Base-by-base conservation (phyloP, 2,113 vertebrate species). In the Paedocypris sp. region DNA sequence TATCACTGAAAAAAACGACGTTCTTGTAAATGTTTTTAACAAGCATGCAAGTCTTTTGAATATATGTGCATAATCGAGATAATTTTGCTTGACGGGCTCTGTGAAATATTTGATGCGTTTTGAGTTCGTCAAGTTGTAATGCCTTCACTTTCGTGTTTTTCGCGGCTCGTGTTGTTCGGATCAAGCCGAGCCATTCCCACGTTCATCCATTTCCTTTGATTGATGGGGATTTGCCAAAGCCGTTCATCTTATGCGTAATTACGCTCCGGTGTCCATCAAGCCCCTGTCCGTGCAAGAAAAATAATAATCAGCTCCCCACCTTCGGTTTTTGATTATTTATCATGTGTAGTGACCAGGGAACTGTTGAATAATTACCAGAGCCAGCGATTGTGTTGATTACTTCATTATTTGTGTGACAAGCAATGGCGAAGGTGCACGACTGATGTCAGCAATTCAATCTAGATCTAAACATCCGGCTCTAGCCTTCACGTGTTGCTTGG, bases 311-410 rank as follows among this genome's bases (percentile, higher is more conserved):
- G 22, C 3, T 41, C 13, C 50, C 47, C 38, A 53, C 49, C 36
- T 41, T 50, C 22, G 23, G 16, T 42, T 47, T 56, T 19, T 6
- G 52, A n/a, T 16, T 56, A 29, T n/a, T 18, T 5, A 49, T 23
- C 42, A 58, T 77, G 61, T 25, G 15, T 2, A 67, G 52, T 53
- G 63, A 61, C 50, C 66, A 47, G 33, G 62, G 69, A 64, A 33
- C 51, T 22, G 20, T 56, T 50, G 51, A 25, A 54, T 79, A 80
- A 85, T 84, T 80, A 81, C 68, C 18, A 23, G 47, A 73, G 62
- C 68, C 67, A 79, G 76, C 62, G 61, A 69, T 60, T 64, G 56
- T 70, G 62, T 67, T 82, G 80, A 85, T 86, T 83, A 75, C 79
- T 77, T 80, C 74, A 81, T 82, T 77, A 82, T 80, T 76, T 69